Evolutionary conservation across 2,113 vertebrate species (phyloP).

Genomic region (Entomyzon cyanotis): DNA sequence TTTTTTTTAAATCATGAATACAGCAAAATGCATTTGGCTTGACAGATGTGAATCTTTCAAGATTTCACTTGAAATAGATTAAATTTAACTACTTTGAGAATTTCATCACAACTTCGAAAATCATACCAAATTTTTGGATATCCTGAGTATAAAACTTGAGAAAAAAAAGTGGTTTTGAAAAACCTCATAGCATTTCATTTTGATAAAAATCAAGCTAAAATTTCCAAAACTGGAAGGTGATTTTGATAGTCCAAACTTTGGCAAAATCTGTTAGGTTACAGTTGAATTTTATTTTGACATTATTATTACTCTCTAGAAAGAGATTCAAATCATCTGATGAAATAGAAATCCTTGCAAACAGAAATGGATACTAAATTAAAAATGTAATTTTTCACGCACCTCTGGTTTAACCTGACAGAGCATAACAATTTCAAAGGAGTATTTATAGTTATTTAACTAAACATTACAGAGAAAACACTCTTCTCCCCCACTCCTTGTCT

Average conservation of each 20-base stretch:
- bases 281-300: neutral
- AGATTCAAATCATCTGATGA: neutral
- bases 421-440: neutral
- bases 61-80: neutral
- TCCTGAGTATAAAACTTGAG: neutral
- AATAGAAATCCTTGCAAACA: neutral
- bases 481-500: neutral
- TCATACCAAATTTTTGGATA: neutral
- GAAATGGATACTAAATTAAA: neutral
- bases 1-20: neutral
- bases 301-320: neutral
- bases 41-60: neutral
- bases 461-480: neutral
- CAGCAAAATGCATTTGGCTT: neutral
- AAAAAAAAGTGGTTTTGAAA: neutral
- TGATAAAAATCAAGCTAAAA: neutral
- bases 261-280: neutral
- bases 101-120: neutral
- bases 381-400: neutral
- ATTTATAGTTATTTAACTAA: neutral
- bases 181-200: neutral
- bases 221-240: neutral
- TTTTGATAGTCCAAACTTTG: neutral
- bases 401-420: neutral
- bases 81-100: neutral